Conservation (phyloP, 2,113 vertebrate species). For the Eudyptes chrysolophus region DNA sequence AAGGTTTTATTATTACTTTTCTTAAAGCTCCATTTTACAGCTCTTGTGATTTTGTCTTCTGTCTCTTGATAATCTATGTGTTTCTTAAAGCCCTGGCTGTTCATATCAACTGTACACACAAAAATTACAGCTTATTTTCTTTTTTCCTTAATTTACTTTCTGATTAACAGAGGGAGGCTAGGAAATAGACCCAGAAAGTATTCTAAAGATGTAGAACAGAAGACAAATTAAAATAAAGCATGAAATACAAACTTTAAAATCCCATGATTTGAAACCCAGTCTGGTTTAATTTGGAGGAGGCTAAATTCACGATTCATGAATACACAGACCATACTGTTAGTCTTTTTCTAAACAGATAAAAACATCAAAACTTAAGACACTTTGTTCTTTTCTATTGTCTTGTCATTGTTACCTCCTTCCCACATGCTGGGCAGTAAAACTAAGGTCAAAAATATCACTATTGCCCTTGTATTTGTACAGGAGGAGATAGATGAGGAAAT, state of each 20-base stretch:
- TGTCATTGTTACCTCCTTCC: not conserved
- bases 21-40: not conserved
- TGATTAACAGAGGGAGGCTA: not conserved
- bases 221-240: not conserved
- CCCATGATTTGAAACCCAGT: not conserved
- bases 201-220: not conserved
- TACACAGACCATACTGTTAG: not conserved
- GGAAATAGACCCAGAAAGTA: not conserved
- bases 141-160: not conserved
- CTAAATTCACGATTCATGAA: fast-evolving
- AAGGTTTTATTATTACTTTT: not conserved
- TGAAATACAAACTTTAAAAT: not conserved
- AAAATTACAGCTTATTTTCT: not conserved
- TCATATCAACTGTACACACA: not conserved
- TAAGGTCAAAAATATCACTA: not conserved
- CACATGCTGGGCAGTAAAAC: not conserved
- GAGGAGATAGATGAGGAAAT: not conserved
- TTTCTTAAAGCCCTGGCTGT: not conserved
- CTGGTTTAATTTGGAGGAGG: not conserved
- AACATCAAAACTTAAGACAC: not conserved
- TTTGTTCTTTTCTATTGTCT: not conserved
- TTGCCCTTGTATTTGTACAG: not conserved
- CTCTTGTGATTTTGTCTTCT: not conserved
- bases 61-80: not conserved
- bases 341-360: not conserved